Evolutionary conservation across 2,888 invertebrate species (phyloP).

Genomic region (Barypeithes pellucidus): DNA sequence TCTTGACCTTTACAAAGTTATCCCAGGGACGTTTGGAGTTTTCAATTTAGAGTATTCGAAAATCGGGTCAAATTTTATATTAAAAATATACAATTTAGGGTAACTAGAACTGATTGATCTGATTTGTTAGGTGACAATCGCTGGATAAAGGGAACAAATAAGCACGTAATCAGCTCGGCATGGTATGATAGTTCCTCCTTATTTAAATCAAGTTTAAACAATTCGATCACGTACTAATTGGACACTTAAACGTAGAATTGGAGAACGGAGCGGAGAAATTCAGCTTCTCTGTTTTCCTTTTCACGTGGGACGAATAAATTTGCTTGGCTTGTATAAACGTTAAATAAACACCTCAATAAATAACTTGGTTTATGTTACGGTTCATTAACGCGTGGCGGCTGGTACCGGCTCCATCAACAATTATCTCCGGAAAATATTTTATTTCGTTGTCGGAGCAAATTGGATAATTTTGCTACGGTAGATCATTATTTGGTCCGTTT

Average conservation of each 20-base stretch:
- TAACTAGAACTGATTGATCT: too few species aligned
- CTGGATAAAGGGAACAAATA: neutral
- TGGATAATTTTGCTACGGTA: conserved; percentile 35
- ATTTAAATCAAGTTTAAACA: conserved; percentile 1
- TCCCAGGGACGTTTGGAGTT: too few species aligned
- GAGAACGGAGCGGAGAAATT: conserved; percentile 4
- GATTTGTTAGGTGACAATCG: too few species aligned
- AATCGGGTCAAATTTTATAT: too few species aligned
- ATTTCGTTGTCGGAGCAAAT: conserved; percentile 35
- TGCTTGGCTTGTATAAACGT: conserved; percentile 41
- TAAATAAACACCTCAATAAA: conserved; percentile 49
- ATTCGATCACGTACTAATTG: conserved; percentile 14
- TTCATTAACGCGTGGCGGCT: conserved; percentile 38
- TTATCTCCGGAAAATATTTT: conserved; percentile 44
- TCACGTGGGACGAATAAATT: conserved; percentile 43
- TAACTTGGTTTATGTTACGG: conserved; percentile 47
- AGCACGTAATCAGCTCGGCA: neutral
- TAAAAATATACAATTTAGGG: too few species aligned
- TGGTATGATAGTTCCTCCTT: neutral
- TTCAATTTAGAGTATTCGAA: too few species aligned
- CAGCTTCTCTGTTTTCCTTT: conserved; percentile 24
- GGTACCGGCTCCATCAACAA: conserved; percentile 21
- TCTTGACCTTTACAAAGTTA: too few species aligned
- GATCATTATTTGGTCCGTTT: conserved; percentile 24
- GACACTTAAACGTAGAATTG: conserved; percentile 7